A percentile compares a stretch with the other conserved stretches of the same genome.
Evolutionary conservation across 2,888 invertebrate genomes (phyloP).

Genomic region (Apodemia hepburni): DNA sequence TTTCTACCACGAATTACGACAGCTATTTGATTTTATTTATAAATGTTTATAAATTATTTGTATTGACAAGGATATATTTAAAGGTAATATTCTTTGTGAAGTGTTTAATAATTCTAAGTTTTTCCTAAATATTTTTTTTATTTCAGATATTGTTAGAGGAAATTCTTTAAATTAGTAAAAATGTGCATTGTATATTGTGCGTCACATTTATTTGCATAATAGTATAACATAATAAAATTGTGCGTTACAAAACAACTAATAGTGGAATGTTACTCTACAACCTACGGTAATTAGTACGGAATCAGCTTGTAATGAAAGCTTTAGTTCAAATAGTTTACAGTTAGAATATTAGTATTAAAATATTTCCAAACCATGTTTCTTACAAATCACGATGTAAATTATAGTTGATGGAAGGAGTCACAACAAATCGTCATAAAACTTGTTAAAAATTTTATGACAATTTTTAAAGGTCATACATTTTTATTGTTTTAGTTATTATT

Average conservation of each 20-base stretch:
- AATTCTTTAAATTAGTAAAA: not conserved
- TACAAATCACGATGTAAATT: not conserved
- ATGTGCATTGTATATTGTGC: not conserved
- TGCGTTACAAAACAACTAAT: conserved; percentile 31
- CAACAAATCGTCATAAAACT: too few relatives aligned
- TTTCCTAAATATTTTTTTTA: too few relatives aligned
- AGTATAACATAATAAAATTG: conserved; percentile 25
- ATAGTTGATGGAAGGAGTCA: too few relatives aligned
- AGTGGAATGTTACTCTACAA: conserved; percentile 67
- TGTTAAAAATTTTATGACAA: too few relatives aligned
- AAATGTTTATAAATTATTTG: too few relatives aligned
- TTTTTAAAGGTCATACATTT: too few relatives aligned
- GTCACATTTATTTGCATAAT: conserved; percentile 23
- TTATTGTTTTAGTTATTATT: too few relatives aligned
- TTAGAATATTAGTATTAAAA: not conserved
- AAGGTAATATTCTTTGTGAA: too few relatives aligned
- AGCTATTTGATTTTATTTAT: too few relatives aligned
- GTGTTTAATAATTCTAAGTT: too few relatives aligned
- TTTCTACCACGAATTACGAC: too few relatives aligned
- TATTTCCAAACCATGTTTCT: not conserved
- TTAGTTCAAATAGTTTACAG: not conserved
- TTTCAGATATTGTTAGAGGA: not conserved
- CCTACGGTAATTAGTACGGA: conserved; percentile 42
- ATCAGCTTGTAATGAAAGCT: not conserved
- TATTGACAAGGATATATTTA: too few relatives aligned